These are phyloP conservation scores for Procambarus clarkii DNA, from an alignment of 1,140 invertebrate genomes.

Conservation along the genomic window DNA sequence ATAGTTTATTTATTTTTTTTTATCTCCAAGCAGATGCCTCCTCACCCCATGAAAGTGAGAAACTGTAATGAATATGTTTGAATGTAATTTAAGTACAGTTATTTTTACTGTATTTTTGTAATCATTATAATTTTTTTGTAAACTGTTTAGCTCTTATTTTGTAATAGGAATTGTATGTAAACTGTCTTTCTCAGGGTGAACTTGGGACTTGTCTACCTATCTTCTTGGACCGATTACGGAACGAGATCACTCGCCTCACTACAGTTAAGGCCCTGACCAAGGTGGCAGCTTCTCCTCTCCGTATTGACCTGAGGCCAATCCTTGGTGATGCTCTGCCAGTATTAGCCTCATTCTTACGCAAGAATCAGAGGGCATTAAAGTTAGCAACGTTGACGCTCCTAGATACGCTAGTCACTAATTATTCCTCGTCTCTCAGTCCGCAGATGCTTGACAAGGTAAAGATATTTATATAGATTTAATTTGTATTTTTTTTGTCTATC, in stretches of 20 bases:
- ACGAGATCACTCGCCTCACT: constrained; percentile 97
- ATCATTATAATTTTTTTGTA: no score
- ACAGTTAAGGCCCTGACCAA: constrained; percentile 97
- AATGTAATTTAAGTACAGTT: no score
- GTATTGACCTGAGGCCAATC: constrained; percentile 90
- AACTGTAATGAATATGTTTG: no score
- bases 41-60: no score
- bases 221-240: constrained; percentile 93
- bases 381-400: constrained; percentile 92
- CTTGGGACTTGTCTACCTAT: constrained; percentile 91
- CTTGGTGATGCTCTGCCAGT: constrained; percentile 92
- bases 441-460: constrained; percentile 70
- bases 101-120: no score
- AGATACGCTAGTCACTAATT: constrained; percentile 89
- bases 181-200: constrained; percentile 77
- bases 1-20: no score
- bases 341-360: constrained; percentile 91
- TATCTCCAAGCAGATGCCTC: no score
- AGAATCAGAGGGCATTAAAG: constrained; percentile 97
- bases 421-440: constrained; percentile 79
- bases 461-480: background rate
- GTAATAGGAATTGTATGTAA: no score
- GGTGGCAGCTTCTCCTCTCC: constrained; percentile 92
- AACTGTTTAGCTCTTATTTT: no score
- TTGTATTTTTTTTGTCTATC: no score